These are phyloP conservation scores for Dryas iulia DNA, from an alignment of 1,140 invertebrate genomes.

Conservation along the genomic window DNA sequence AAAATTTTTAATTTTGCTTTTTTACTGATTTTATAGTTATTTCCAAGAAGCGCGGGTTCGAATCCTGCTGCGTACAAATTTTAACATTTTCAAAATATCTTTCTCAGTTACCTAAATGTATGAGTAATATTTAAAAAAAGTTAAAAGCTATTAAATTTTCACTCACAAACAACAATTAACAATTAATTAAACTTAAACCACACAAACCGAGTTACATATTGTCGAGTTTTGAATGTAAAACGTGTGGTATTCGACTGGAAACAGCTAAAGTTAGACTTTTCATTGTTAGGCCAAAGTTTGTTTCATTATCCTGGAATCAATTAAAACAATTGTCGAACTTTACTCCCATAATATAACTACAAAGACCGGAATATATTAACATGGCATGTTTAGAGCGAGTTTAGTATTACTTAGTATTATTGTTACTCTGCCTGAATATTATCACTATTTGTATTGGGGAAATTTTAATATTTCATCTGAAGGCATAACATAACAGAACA, in stretches of 20 bases:
- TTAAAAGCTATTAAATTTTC: too few relatives aligned
- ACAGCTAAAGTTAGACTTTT: not conserved
- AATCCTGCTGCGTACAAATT: too few relatives aligned
- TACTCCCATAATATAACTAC: not conserved
- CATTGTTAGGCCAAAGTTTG: not conserved
- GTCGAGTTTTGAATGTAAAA: not conserved
- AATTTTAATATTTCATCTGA: too few relatives aligned
- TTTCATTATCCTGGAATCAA: slow-evolving; percentile 1
- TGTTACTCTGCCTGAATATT: not conserved
- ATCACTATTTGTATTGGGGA: not conserved
- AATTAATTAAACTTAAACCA: not conserved
- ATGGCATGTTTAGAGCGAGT: not conserved
- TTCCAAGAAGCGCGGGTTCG: too few relatives aligned
- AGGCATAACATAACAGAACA: too few relatives aligned
- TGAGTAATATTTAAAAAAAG: too few relatives aligned
- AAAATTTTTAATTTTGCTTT: too few relatives aligned
- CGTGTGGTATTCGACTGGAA: not conserved
- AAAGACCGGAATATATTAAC: not conserved
- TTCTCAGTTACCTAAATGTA: too few relatives aligned
- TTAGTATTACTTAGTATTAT: not conserved
- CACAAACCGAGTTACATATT: not conserved
- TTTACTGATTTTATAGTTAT: too few relatives aligned
- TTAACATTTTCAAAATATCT: too few relatives aligned
- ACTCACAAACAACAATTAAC: too few relatives aligned
- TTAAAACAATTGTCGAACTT: not conserved